Evolutionary conservation across 2,113 vertebrate genomes (phyloP).

Genomic region (Archocentrus centrarchus): DNA sequence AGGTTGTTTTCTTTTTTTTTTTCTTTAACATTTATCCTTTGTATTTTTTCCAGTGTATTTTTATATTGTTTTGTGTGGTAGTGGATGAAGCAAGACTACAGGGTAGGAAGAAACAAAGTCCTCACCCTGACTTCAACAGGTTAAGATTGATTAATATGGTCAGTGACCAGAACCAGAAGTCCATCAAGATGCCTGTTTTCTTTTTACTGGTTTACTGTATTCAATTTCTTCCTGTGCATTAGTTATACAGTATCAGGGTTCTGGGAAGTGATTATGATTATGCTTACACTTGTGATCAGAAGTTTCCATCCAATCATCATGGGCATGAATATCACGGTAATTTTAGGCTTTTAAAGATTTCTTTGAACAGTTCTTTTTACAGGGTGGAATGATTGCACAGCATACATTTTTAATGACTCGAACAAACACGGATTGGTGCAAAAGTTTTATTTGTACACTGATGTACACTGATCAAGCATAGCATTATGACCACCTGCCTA

Average conservation of each 20-base stretch:
- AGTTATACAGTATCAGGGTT: too few relatives aligned
- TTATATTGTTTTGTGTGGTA: not conserved
- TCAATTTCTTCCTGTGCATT: not conserved
- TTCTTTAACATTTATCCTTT: slow-evolving; percentile 3
- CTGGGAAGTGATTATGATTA: too few relatives aligned
- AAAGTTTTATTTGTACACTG: not conserved
- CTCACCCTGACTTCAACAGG: not conserved
- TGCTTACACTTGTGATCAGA: too few relatives aligned
- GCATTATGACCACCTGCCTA: too few relatives aligned
- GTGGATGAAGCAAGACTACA: not conserved
- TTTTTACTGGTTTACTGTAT: not conserved
- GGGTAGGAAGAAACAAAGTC: not conserved
- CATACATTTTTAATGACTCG: not conserved
- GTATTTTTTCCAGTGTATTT: not conserved
- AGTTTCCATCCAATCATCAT: not conserved
- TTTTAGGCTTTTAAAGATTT: not conserved
- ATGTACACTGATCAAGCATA: not conserved
- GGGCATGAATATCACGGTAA: not conserved
- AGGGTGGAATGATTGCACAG: not conserved
- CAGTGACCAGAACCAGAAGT: not conserved
- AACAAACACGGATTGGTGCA: not conserved
- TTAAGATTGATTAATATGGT: not conserved
- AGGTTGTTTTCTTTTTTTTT: slow-evolving; percentile 4
- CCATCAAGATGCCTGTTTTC: not conserved
- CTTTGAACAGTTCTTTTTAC: not conserved